Evolutionary conservation across 2,113 vertebrate species (phyloP).

Genomic region (Condylura cristata): DNA sequence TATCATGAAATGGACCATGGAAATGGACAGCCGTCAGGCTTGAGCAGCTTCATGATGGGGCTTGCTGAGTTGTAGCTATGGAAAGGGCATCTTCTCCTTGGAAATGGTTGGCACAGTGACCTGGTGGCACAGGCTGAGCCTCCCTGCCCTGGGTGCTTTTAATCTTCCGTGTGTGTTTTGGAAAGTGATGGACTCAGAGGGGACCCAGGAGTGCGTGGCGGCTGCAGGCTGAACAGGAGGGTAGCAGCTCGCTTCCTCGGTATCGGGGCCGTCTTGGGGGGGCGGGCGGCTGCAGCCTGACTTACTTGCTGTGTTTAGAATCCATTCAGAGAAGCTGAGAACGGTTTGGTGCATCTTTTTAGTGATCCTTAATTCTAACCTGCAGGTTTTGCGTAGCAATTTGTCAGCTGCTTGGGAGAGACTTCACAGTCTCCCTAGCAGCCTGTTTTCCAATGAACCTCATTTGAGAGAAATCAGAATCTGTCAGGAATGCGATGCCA

Average conservation of each 20-base stretch:
- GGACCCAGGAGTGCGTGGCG: neutral
- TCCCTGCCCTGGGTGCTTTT: neutral
- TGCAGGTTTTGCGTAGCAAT: constrained; percentile 12
- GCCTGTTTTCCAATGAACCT: neutral
- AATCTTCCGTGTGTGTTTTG: neutral
- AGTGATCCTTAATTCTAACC: constrained; percentile 44
- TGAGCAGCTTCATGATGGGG: neutral
- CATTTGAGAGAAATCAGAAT: constrained; percentile 53
- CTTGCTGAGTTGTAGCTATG: neutral
- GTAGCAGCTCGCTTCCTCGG: neutral
- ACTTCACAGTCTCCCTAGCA: neutral
- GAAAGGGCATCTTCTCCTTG: neutral
- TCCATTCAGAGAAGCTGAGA: constrained; percentile 1
- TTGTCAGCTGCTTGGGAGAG: constrained; percentile 40
- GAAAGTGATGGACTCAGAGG: neutral
- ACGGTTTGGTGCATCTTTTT: neutral
- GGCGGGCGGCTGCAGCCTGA: neutral
- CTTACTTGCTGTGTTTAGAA: constrained; percentile 9
- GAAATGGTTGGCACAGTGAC: neutral
- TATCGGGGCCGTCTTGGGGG: neutral
- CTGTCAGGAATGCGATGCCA: neutral
- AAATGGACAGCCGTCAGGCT: neutral
- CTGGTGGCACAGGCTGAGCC: neutral
- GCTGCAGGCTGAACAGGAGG: neutral
- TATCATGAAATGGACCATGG: neutral